phyloP scores from a whole-genome alignment of 2,888 invertebrate species.

The Smittia aterrima region DNA sequence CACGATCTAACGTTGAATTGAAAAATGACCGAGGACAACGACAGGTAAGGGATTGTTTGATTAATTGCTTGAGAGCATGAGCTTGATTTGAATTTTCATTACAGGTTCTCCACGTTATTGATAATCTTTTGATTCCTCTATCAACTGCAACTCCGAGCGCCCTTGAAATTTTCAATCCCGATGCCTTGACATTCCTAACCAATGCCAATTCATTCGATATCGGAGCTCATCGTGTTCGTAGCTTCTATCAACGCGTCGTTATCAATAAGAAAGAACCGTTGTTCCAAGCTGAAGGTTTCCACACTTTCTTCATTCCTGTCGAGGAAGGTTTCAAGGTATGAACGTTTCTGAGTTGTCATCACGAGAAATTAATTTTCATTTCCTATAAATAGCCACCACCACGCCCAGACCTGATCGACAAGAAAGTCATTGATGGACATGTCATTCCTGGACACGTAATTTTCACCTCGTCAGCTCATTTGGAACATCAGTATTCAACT shows the following conservation, averaged over 20 bases:
- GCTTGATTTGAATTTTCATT: background rate
- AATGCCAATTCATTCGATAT: conserved; percentile 74
- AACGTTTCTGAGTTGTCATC: background rate
- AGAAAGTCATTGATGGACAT: conserved; percentile 84
- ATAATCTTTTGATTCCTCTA: conserved; percentile 80
- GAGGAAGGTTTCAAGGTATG: conserved; percentile 86
- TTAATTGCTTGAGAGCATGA: background rate
- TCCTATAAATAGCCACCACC: conserved; percentile 59
- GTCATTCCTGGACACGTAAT: conserved; percentile 83
- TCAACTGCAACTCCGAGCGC: conserved; percentile 61
- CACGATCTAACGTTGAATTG: conserved; percentile 65
- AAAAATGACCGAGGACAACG: conserved; percentile 59
- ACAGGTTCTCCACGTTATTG: conserved; percentile 83
- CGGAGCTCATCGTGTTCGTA: conserved; percentile 69
- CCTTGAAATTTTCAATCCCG: conserved; percentile 72
- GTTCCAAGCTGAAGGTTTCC: conserved; percentile 73
- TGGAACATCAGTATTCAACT: conserved; percentile 72
- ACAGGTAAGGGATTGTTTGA: no score
- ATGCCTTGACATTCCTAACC: conserved; percentile 75
- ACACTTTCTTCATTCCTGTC: conserved; percentile 88
- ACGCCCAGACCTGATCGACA: conserved; percentile 73
- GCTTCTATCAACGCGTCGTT: conserved; percentile 73
- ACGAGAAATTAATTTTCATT: background rate
- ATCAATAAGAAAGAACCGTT: conserved; percentile 70
- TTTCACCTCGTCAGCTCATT: conserved; percentile 78